Percentiles rank a stretch among this genome's conserved stretches.
Evolutionary conservation across 2,113 vertebrate species (phyloP).

Genomic region (Pundamilia nyererei): DNA sequence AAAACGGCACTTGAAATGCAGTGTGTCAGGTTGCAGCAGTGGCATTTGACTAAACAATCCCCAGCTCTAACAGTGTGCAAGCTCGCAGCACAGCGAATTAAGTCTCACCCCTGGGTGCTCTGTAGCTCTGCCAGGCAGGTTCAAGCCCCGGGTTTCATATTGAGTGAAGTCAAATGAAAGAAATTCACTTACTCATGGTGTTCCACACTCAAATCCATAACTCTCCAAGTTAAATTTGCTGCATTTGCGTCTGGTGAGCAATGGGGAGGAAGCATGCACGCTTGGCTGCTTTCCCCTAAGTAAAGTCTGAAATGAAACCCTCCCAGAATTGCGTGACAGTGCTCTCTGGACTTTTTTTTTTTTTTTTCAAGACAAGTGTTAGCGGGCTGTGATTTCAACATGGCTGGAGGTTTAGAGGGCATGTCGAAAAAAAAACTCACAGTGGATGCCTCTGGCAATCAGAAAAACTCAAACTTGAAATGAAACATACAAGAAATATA

Average conservation of each 20-base stretch:
- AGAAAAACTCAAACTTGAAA: conserved; percentile 62
- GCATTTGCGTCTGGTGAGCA: conserved; percentile 35
- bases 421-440: conserved; percentile 13
- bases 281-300: conserved; percentile 9
- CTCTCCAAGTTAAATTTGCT: conserved; percentile 36
- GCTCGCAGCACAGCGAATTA: conserved; percentile 16
- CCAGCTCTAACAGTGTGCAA: conserved; percentile 13
- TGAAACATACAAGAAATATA: conserved; percentile 51
- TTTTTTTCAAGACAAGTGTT: conserved; percentile 15
- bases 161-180: conserved; percentile 46
- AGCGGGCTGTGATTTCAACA: conserved; percentile 39
- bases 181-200: conserved; percentile 49
- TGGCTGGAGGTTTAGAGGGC: conserved; percentile 19
- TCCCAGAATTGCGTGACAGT: conserved; percentile 9
- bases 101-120: conserved; percentile 10
- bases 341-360: background rate
- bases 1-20: background rate
- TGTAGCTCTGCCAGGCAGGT: conserved; percentile 18
- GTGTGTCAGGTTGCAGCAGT: conserved; percentile 24
- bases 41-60: conserved; percentile 26
- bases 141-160: conserved; percentile 28
- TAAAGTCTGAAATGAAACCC: conserved; percentile 21
- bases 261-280: conserved; percentile 29
- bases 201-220: conserved; percentile 38
- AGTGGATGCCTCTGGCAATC: conserved; percentile 49